phyloP scores from a whole-genome alignment of 1,140 invertebrate genomes.

The Gonatopus flavifemur region DNA sequence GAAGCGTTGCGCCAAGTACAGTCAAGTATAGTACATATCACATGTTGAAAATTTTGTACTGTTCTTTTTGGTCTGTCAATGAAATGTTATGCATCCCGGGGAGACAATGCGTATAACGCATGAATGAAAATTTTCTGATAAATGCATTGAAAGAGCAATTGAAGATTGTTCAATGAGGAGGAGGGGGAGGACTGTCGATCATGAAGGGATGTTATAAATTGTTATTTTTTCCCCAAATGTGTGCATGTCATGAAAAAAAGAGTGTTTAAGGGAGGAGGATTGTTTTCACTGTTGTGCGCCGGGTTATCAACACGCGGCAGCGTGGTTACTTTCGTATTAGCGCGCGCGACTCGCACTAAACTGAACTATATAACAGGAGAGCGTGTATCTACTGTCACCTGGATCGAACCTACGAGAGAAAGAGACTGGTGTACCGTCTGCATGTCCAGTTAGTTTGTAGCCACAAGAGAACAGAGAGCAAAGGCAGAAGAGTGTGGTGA shows the following conservation, averaged over 20 bases:
- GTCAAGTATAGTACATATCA: too few species aligned
- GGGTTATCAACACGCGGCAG: conserved; percentile 4
- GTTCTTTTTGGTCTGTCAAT: too few species aligned
- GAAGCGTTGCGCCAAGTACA: too few species aligned
- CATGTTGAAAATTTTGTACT: too few species aligned
- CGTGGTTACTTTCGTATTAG: conserved; percentile 1
- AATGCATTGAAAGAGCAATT: too few species aligned
- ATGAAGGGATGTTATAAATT: too few species aligned
- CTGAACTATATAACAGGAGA: too few species aligned
- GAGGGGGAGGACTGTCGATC: too few species aligned
- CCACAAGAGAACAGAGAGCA: conserved; percentile 30
- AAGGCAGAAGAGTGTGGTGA: conserved; percentile 44
- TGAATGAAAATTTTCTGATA: too few species aligned
- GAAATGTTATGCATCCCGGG: too few species aligned
- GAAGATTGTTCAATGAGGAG: too few species aligned
- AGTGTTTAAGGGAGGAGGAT: background rate
- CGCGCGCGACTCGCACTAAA: conserved; percentile 2
- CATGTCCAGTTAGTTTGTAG: conserved; percentile 54
- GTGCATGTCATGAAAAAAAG: conserved; percentile 11
- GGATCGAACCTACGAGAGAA: conserved; percentile 40
- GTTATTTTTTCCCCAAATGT: background rate
- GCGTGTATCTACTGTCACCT: conserved; percentile 23
- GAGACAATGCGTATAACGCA: too few species aligned
- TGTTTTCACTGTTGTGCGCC: background rate
- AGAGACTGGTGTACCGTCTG: conserved; percentile 46